These are phyloP conservation scores for Drosophila sp. DNA, from an alignment of 1,140 invertebrate genomes.

Conservation along the genomic window DNA sequence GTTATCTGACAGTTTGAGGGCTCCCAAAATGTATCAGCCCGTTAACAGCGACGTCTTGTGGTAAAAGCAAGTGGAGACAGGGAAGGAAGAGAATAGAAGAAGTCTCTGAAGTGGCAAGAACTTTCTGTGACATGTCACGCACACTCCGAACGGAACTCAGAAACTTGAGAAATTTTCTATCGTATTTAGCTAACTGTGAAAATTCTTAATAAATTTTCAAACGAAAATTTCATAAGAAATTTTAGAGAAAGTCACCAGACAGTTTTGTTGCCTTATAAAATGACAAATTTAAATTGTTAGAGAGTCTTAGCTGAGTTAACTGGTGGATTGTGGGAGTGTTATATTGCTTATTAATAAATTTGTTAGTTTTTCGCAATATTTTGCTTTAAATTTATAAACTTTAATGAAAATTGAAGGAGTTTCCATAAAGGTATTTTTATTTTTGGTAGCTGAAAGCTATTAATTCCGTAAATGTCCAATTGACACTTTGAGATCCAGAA, in stretches of 20 bases:
- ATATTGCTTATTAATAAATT: no score
- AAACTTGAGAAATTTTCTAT: slow-evolving; percentile 32
- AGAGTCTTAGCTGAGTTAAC: no score
- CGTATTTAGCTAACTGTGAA: slow-evolving; percentile 26
- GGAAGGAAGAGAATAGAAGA: no score
- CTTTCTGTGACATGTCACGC: slow-evolving; percentile 54
- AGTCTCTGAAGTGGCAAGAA: slow-evolving; percentile 8
- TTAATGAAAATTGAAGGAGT: neutral
- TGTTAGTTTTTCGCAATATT: no score
- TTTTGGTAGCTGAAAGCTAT: no score
- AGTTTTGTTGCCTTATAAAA: neutral
- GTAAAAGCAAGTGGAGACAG: neutral
- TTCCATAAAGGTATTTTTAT: neutral
- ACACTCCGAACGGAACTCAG: slow-evolving; percentile 5
- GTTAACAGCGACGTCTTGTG: slow-evolving; percentile 47
- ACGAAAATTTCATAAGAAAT: slow-evolving; percentile 1
- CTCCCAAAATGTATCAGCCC: slow-evolving; percentile 52
- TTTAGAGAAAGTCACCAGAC: neutral
- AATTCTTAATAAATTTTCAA: slow-evolving; percentile 22
- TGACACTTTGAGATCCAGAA: slow-evolving; percentile 1
- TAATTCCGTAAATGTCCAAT: neutral
- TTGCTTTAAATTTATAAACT: no score
- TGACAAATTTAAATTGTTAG: neutral
- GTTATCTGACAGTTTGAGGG: slow-evolving; percentile 72
- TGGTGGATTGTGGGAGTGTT: no score